These are phyloP conservation scores for Drosophila siamana DNA, from an alignment of 2,888 invertebrate species.

Conservation along the genomic window DNA sequence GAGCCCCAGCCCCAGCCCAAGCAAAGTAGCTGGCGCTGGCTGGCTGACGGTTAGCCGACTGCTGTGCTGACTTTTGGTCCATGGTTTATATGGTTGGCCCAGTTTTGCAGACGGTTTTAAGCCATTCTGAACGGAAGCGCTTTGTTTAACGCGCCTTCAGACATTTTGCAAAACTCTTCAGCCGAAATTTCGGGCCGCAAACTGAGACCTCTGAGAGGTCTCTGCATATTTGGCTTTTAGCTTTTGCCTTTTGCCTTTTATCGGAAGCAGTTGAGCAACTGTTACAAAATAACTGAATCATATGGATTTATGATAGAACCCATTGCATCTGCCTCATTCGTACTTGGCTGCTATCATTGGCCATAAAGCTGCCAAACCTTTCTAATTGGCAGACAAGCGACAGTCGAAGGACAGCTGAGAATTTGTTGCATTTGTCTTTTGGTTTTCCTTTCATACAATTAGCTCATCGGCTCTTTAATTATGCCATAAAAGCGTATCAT, in stretches of 20 bases:
- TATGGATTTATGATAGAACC: slow-evolving; percentile 63
- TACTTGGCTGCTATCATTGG: slow-evolving; percentile 3
- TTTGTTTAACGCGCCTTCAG: slow-evolving; percentile 71
- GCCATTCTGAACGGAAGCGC: slow-evolving; percentile 70
- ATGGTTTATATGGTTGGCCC: slow-evolving; percentile 67
- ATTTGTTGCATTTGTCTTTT: slow-evolving; percentile 28
- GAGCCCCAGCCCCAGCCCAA: slow-evolving; percentile 52
- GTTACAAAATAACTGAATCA: slow-evolving; percentile 63
- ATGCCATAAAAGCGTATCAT: slow-evolving; percentile 35
- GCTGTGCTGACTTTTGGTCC: slow-evolving; percentile 45
- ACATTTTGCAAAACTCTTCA: slow-evolving; percentile 49
- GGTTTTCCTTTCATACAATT: slow-evolving; percentile 25
- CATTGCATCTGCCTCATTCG: slow-evolving; percentile 15
- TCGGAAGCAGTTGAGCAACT: slow-evolving; percentile 65
- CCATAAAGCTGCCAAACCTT: slow-evolving; percentile 53
- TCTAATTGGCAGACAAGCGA: slow-evolving; percentile 46
- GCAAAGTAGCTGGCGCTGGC: slow-evolving; percentile 26
- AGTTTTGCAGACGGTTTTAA: slow-evolving; percentile 53
- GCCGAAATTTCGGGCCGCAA: background rate
- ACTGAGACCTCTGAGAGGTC: slow-evolving; percentile 22
- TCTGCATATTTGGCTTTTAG: slow-evolving; percentile 34
- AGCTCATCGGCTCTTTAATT: slow-evolving; percentile 44
- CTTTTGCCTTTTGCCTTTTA: slow-evolving; percentile 28
- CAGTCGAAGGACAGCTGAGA: slow-evolving; percentile 48
- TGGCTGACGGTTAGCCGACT: slow-evolving; percentile 8